Conservation (phyloP, 2,797 vertebrate genomes). For the Pelochelys cantorii region DNA sequence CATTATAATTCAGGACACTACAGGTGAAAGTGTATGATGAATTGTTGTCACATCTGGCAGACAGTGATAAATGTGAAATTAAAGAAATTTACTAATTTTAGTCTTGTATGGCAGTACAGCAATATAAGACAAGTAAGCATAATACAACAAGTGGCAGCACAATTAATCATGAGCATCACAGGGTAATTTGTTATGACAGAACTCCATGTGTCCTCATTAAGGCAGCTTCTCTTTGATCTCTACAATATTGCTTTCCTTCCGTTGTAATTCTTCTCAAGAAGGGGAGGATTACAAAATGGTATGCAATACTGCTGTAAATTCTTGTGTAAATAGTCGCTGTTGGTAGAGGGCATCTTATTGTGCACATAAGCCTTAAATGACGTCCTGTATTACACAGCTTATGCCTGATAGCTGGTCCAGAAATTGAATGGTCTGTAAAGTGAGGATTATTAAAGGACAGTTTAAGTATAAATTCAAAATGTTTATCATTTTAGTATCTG, state of each 20-base stretch:
- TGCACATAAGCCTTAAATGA: neutral
- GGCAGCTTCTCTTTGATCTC: constrained; percentile 49
- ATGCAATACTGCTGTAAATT: constrained; percentile 5
- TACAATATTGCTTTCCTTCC: constrained; percentile 40
- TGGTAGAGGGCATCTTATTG: neutral
- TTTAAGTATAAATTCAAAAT: too few relatives aligned
- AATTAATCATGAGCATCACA: constrained; percentile 72
- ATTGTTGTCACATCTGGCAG: constrained; percentile 57
- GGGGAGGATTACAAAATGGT: neutral
- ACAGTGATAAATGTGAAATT: constrained; percentile 67
- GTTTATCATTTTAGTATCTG: neutral
- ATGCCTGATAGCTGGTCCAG: neutral
- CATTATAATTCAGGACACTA: constrained; percentile 65
- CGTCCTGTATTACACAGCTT: neutral
- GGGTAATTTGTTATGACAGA: constrained; percentile 77
- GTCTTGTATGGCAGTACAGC: too few relatives aligned
- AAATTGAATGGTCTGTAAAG: neutral
- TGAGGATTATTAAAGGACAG: neutral
- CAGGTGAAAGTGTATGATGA: constrained; percentile 42
- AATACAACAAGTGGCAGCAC: constrained; percentile 54
- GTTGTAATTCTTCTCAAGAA: constrained; percentile 47
- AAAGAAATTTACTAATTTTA: constrained; percentile 64
- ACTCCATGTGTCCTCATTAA: constrained; percentile 69
- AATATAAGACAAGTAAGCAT: too few relatives aligned
- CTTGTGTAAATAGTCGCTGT: constrained; percentile 1